Evolutionary conservation across 2,888 invertebrate genomes (phyloP).

Genomic region (Tenthredo notha): DNA sequence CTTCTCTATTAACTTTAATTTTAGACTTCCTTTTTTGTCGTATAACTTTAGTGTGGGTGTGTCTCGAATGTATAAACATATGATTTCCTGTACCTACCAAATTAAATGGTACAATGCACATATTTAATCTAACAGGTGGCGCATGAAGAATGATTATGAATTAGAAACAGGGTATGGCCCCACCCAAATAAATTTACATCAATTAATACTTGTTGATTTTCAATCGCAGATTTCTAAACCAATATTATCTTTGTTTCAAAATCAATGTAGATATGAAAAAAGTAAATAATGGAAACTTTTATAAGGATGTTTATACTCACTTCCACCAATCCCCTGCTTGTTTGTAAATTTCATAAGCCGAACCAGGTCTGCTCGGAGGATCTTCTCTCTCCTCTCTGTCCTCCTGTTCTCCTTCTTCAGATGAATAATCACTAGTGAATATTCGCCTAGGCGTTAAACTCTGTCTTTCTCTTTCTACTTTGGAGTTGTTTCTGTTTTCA

Average conservation of each 20-base stretch:
- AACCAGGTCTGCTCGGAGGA: conserved; percentile 80
- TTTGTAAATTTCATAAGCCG: conserved; percentile 87
- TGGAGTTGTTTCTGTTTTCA: conserved; percentile 68
- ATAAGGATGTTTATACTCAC: conserved; percentile 80
- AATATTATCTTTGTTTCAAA: not conserved
- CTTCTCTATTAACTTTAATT: conserved; percentile 42
- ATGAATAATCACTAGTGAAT: conserved; percentile 83
- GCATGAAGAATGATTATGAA: conserved; percentile 22
- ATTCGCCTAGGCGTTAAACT: conserved; percentile 69
- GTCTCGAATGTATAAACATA: conserved; percentile 39
- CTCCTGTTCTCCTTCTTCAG: conserved; percentile 80
- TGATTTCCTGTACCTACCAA: conserved; percentile 44
- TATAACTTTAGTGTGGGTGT: conserved; percentile 45
- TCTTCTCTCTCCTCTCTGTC: conserved; percentile 79
- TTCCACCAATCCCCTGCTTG: conserved; percentile 92
- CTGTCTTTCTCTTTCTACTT: conserved; percentile 76
- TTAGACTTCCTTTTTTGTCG: conserved; percentile 45
- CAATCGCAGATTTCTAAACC: not conserved
- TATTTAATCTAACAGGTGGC: conserved; percentile 41
- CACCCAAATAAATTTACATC: conserved; percentile 44
- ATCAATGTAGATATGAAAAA: not conserved
- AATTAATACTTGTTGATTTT: conserved; percentile 28
- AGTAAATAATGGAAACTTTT: not conserved
- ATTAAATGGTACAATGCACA: conserved; percentile 46
- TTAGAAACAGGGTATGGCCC: not conserved